Evolutionary conservation across 35 echinoderm and acorn worm genomes (phyloP).

Genomic region (Lytechinus pictus): DNA sequence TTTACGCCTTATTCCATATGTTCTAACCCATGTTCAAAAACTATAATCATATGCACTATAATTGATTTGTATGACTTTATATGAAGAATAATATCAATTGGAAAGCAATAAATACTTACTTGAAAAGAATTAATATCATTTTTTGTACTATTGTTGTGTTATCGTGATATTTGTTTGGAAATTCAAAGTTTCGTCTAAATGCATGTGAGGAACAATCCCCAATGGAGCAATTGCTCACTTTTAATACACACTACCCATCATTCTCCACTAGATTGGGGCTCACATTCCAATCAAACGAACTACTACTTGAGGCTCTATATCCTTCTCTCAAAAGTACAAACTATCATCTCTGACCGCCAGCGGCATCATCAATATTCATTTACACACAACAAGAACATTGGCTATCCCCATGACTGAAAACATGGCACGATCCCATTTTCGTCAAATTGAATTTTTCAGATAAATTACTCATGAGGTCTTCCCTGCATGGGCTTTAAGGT

Average conservation of each 20-base stretch:
- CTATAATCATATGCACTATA: too few species aligned
- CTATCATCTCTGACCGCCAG: background rate
- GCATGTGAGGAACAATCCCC: background rate
- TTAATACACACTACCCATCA: background rate
- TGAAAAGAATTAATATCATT: too few species aligned
- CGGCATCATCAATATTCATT: background rate
- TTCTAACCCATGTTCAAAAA: too few species aligned
- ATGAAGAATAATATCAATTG: too few species aligned
- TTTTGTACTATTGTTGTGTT: too few species aligned
- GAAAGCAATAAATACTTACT: too few species aligned
- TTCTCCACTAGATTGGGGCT: background rate
- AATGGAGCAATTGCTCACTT: background rate
- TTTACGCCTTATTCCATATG: too few species aligned
- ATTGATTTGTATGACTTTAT: too few species aligned
- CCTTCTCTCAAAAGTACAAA: background rate
- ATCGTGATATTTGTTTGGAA: too few species aligned
- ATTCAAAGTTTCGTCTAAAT: too few species aligned
- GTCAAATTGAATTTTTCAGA: background rate
- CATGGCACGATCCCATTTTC: constrained; percentile 1
- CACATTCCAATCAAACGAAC: background rate
- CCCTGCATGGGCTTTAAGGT: background rate
- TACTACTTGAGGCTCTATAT: background rate
- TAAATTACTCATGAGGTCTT: background rate
- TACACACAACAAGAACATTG: background rate
- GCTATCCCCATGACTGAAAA: background rate